Evolutionary conservation across 2,113 vertebrate genomes (phyloP).

Genomic region (Grammatotria lemairii): DNA sequence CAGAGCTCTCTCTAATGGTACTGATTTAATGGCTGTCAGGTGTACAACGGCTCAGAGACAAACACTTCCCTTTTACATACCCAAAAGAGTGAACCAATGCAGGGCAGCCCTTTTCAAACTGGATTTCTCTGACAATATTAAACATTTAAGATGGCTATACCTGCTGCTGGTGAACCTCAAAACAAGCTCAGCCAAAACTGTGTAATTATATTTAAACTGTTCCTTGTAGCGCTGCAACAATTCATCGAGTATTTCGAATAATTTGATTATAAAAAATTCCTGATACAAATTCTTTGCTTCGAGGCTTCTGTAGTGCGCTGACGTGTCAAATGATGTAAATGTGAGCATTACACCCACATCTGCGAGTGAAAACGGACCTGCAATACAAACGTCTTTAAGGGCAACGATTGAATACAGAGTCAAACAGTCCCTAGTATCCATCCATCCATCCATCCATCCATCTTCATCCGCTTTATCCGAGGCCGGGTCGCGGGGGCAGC

Average conservation of each 20-base stretch:
- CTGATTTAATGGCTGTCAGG: background rate
- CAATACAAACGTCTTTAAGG: background rate
- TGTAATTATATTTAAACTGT: background rate
- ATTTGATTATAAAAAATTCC: background rate
- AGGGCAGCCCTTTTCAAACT: background rate
- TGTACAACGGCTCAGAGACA: background rate
- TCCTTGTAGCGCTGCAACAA: background rate
- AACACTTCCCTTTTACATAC: background rate
- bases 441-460: too few species aligned
- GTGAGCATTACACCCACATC: background rate
- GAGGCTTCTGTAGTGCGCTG: background rate
- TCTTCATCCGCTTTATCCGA: too few species aligned
- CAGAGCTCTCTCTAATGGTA: background rate
- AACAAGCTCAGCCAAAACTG: background rate
- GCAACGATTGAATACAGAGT: background rate
- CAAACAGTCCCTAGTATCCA: background rate
- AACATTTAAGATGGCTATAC: background rate
- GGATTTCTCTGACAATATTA: background rate
- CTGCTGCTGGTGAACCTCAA: background rate
- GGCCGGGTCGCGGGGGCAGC: too few species aligned
- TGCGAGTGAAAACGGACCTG: background rate
- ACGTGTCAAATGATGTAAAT: background rate
- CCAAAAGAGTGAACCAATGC: background rate
- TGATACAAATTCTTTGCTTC: background rate
- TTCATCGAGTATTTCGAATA: background rate